Base-by-base conservation (phyloP, 2,888 invertebrate genomes). In the Brachylomia viminalis region DNA sequence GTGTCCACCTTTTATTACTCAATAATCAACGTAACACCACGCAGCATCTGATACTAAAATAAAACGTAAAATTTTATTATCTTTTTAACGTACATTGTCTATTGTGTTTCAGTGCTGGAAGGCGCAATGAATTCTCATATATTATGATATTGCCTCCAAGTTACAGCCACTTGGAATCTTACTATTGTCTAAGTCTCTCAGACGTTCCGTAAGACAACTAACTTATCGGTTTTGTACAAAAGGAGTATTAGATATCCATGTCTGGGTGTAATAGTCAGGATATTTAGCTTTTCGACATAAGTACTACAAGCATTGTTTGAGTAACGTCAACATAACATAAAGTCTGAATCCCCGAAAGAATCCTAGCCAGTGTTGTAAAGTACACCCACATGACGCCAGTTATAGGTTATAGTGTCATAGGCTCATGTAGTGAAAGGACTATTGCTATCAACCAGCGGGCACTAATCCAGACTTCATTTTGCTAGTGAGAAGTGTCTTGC, bases 41-140 rank as follows among this genome's bases (percentile, higher is more conserved):
- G 47, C 30, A 15, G 49, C 38, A 75, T 71, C 66, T 58, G 58
- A 72, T 74, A 72, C 58, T 70, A 81, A 83, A 88, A 80, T 85
- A 81, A 85, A 86, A 80, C 80, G 20, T 74, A 75, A 85, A 86
- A 80, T 84, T 81, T 77, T 77, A 80, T 77, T 81, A 79, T 77
- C 64, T 56, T 73, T 70, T 77, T 69, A 65, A 73, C 67, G 72
- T 70, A 77, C 78, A 88, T 79, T 85, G 88, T 83, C 85, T 85
- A 88, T 87, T 87, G 87, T 87, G 79, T 85, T 85, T 79, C 74
- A 78, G 67, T 70, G 88, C 87, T 88, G 70, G 79, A 70, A 85
- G 87, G 87, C 86, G 64, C 76, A 79, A 88, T 87, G 71, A 85
- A 85, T 85, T 86, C 73, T 77, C 76, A 79, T 80, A 79, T 81